Base-by-base conservation (phyloP, 2,888 invertebrate genomes). In the Augochlorella aurata region DNA sequence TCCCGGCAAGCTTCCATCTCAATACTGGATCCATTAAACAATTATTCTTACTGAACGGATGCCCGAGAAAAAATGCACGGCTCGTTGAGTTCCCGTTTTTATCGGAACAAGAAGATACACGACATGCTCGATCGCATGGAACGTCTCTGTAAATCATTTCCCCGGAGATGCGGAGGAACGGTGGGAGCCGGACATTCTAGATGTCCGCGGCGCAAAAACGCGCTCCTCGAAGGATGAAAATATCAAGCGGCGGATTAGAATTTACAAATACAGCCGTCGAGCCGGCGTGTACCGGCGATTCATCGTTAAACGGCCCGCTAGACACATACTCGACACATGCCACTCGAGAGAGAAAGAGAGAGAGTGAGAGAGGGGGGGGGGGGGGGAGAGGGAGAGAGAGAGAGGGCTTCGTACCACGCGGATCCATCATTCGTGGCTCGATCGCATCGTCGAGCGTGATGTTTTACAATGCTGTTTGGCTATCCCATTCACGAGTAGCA, bases 401-500 rank as follows among this genome's bases (percentile, higher is more conserved):
- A 38, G 38, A 2, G 38, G 3, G 38, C 45, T 58, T 81, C 69
- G 74, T 82, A 70, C 58, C 65, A 49, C 54, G 21, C 29, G 52
- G 83, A 68, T 74, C 81, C 82, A 74, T 81, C 81, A 38, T 63
- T 52, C 69, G 65, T 50, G 24, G 52, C 65, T 44, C 67, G 80
- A 63, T 82, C 70, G 38, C 21, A 47, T 58, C 61, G 69, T 21
- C 52, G 63, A 29, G 58, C 45, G 74, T 67, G 63, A 83, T 71
- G 84, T 84, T 83, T 83, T 67, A 79, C 84, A 76, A 79, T 74
- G 58, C 50, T 63, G 75, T 84, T 85, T 87, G 82, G 58, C 21
- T 72, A 74, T 78, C 82, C 63, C 74, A 86, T 86, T 88, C 85
- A 69, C 82, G 74, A 69, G 79, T 82, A 78, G 58, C 82, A 74